Base-by-base conservation (phyloP, 2,113 vertebrate genomes). In the Arenaria interpres region DNA sequence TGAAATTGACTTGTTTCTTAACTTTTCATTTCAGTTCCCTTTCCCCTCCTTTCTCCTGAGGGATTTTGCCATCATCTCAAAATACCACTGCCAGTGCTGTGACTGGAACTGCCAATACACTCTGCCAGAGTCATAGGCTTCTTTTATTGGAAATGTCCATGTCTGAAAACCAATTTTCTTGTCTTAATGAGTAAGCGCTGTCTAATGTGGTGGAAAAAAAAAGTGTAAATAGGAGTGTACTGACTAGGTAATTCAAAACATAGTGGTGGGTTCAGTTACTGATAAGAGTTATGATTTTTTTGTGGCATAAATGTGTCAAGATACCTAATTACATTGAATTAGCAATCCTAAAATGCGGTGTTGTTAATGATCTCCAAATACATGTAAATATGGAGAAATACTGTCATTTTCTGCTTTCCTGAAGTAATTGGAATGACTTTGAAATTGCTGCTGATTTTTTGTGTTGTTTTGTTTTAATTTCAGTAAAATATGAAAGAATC, bases 401-500 rank as follows among this genome's bases (percentile, higher is more conserved):
- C 1, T n/a, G 32, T 43, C 2, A 6, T 68, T 57, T 45, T 81
- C 69, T 87, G 41, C 32, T 87, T 93, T 81, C 41, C 21, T 89
- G 63, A 86, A 63, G 14, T 79, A 64, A 60, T 27, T 63, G 43
- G 13, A 50, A 59, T 74, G 46, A 84, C 19, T 89, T 91, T 51
- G 50, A 5, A 77, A 80, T 84, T 77, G 46, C 75, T 72, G 27
- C 71, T 97, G 76, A 97, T 33, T 56, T 91, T 9, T 63, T n/a
- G 76, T 86, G 28, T 41, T 68, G 9, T 68, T 94, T 77, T 82
- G 54, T 84, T 96, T 91, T 91, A 35, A 94, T 98, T 95, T 78
- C 96, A 99, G 99, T 99, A 97, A 99, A 99, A 98, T 99, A 99
- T 41, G 99, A 99, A 97, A 98, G 99, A 97, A 99, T 99, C 98